Percentiles rank a stretch among this genome's conserved stretches.
Evolutionary conservation across 2,113 vertebrate species (phyloP).

Genomic region (Numenius arquata): DNA sequence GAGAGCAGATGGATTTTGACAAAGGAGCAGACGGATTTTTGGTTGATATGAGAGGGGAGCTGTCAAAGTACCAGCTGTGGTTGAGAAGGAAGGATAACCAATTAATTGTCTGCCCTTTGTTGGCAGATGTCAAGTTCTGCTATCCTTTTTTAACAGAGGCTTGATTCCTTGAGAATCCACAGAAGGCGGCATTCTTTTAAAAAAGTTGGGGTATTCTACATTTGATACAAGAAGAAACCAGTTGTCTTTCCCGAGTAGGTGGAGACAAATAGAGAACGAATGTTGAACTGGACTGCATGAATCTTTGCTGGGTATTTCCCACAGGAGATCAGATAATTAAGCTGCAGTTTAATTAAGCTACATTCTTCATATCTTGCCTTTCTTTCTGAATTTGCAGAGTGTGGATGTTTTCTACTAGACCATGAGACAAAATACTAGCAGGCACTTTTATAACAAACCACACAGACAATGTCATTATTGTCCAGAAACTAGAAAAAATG

Average conservation of each 20-base stretch:
- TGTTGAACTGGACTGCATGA: not conserved
- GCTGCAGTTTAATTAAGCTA: constrained; percentile 6
- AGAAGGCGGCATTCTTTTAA: not conserved
- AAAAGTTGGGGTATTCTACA: not conserved
- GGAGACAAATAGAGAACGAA: not conserved
- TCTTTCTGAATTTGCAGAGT: not conserved
- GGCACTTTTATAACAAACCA: not conserved
- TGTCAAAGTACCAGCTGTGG: constrained; percentile 50
- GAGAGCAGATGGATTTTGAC: constrained; percentile 40
- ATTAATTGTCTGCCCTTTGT: constrained; percentile 22
- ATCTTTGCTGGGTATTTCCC: not conserved
- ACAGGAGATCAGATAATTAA: not conserved
- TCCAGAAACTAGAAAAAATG: not conserved
- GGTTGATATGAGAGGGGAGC: not conserved
- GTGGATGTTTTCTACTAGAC: not conserved
- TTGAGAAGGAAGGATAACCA: constrained; percentile 13
- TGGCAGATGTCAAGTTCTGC: not conserved
- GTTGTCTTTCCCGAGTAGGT: not conserved
- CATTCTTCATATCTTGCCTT: not conserved
- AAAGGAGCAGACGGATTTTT: constrained; percentile 15
- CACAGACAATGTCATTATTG: not conserved
- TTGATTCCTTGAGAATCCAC: not conserved
- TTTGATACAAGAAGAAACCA: not conserved
- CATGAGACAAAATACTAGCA: not conserved
- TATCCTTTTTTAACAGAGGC: not conserved